phyloP scores from a whole-genome alignment of 2,797 vertebrate species.

The Synanceia verrucosa region DNA sequence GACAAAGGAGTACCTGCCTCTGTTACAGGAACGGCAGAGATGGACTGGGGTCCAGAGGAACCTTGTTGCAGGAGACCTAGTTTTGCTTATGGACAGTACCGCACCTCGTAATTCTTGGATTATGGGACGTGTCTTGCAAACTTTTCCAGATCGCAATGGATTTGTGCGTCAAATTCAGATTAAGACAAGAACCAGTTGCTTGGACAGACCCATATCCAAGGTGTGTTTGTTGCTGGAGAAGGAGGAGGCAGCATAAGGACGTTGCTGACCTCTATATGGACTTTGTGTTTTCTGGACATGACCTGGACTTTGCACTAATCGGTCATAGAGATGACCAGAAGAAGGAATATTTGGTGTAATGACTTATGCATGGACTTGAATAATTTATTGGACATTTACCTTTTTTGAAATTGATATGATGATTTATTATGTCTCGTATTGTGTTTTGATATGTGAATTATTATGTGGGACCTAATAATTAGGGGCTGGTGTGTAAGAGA shows the following conservation, averaged over 20 bases:
- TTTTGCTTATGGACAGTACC: neutral
- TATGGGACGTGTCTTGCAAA: slow-evolving; percentile 10
- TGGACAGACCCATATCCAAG: neutral
- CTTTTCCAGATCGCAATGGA: slow-evolving; percentile 3
- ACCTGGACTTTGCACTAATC: neutral
- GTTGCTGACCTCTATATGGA: neutral
- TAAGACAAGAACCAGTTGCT: neutral
- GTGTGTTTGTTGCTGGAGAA: neutral
- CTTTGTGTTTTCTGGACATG: neutral
- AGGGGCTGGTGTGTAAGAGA: neutral
- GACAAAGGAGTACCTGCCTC: neutral
- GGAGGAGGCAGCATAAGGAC: neutral
- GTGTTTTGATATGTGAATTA: neutral
- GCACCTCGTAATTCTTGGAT: slow-evolving; percentile 10
- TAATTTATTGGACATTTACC: neutral
- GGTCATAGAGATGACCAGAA: neutral
- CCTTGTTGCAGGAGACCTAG: slow-evolving; percentile 1
- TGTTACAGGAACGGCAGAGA: slow-evolving; percentile 9
- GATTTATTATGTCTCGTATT: neutral
- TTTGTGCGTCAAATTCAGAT: slow-evolving; percentile 1
- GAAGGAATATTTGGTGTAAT: neutral
- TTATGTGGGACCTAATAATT: neutral
- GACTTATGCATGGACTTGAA: neutral
- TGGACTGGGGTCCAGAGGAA: slow-evolving; percentile 9
- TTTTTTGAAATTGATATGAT: neutral